These are phyloP conservation scores for Blera fallax DNA, from an alignment of 2,888 invertebrate species.

Conservation along the genomic window DNA sequence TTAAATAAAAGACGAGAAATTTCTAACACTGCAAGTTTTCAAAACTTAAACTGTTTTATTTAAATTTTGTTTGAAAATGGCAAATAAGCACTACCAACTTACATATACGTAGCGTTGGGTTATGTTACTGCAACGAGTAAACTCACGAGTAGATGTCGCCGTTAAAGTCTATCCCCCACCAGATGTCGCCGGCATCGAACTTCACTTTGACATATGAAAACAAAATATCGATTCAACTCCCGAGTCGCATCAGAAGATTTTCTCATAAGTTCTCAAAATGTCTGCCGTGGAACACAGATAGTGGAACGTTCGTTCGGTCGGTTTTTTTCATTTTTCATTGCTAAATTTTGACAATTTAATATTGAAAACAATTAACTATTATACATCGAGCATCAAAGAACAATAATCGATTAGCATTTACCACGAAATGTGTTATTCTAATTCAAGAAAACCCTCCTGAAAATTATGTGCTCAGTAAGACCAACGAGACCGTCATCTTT, in stretches of 20 bases:
- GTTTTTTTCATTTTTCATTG: slow-evolving; percentile 68
- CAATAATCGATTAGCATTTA: background rate
- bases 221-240: slow-evolving; percentile 66
- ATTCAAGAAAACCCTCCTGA: slow-evolving; percentile 58
- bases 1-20: too few species aligned
- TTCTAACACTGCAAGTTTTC: too few species aligned
- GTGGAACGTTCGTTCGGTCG: slow-evolving; percentile 42
- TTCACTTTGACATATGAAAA: slow-evolving; percentile 52
- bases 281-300: slow-evolving; percentile 57
- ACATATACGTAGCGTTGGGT: background rate
- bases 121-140: background rate
- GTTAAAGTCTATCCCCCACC: background rate
- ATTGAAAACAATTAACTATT: slow-evolving; percentile 13
- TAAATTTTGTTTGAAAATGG: too few species aligned
- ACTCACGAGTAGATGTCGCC: slow-evolving; percentile 7
- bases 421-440: slow-evolving; percentile 9
- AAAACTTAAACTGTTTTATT: too few species aligned
- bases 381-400: background rate
- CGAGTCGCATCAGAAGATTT: slow-evolving; percentile 47
- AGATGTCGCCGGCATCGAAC: background rate
- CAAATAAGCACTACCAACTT: background rate
- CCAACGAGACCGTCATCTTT: slow-evolving; percentile 4
- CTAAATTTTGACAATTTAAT: slow-evolving; percentile 39
- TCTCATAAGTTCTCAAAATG: slow-evolving; percentile 70
- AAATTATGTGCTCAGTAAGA: slow-evolving; percentile 22